Evolutionary conservation across 53 echinoderm and acorn worm genomes (phyloP), one percentile per base, ranked within the genome.

Genomic region (Holothuria leucospilota): DNA sequence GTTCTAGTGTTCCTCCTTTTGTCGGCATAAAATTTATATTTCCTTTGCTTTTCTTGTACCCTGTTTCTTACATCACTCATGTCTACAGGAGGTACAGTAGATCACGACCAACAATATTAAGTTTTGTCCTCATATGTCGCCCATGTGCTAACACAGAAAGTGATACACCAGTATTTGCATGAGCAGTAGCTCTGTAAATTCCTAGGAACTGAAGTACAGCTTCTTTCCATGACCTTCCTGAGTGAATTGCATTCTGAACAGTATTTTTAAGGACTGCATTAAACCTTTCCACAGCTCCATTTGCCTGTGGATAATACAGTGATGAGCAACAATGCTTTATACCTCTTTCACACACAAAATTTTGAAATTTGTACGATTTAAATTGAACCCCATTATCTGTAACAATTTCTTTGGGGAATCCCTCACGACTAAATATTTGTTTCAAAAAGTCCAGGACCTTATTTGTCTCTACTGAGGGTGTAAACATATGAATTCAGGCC

Each of bases 351-450:
- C 20, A 6, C 7, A 78, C 14, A 56, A 78, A 78, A 52, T 56
- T 29, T 53, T 78, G 52, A 59, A 78, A 78, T 4, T 78, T 28
- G 20, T n/a, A 25, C 20, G 78, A 78, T 26, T 59, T 78, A 16
- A 78, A 78, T 27, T 78, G 78, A 56, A 15, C 28, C n/a, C 78
- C 58, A 53, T 78, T 41, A 16, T 71, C 71, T 10, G 71, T 71
- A 21, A 71, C 46, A 8, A 71, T 30, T 21, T 71, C 10, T 13
- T 20, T 71, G 21, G 29, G 6, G 71, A 29, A 71, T 13, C 71
- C 71, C 21, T 30, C 11, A 20, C 29, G 71, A 65, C 28, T 65
- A 6, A 65, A 65, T 5, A 65, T 13, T 65, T 71, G 71, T 12
- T 71, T 71, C 6, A 71, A 6, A 71, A 29, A 38, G 7, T 29